Base-by-base conservation (phyloP, 1,140 invertebrate species). In the Bombus polaris region DNA sequence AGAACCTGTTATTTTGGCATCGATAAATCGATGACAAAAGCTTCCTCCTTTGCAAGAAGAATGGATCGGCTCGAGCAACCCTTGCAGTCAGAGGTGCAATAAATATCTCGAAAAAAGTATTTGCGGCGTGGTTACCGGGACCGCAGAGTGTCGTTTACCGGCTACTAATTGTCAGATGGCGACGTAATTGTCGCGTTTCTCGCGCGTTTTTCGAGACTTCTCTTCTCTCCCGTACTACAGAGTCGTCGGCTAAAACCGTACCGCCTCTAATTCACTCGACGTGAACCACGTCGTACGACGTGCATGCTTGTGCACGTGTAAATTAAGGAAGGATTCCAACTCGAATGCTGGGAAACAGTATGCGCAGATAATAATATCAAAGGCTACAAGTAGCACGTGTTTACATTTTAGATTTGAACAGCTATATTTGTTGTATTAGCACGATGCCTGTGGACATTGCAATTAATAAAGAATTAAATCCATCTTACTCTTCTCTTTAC, bases 131-230 rank as follows among this genome's bases (percentile, higher is more conserved):
- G 83, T 81, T 73, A 82, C 90, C n/a, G 62, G 76, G 47, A 37
- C 75, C 81, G 81, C 86, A 76, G 72, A 86, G 80, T 82, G 82
- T 77, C 93, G 88, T 94, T 94, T 92, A 94, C 93, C 90, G 89
- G 87, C 91, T 94, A 94, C 93, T 94, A 93, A 94, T 94, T 94
- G 93, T 94, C 93, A 94, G 92, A 94, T 93, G 90, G 89, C 91
- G 93, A 93, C 91, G 92, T 94, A 93, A 94, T 94, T 93, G 92
- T 92, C 93, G 86, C 85, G 88, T 92, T 92, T 93, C 90, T 92
- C 92, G 88, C 88, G 77, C 89, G 87, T 92, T 91, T 90, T 92
- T 90, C 85, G 84, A 62, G 71, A 37, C 78, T 89, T 77, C 83
- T 70, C 80, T 65, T 81, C 82, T 44, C 53, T 47, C 57, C 68